Conservation (phyloP, 2,113 vertebrate genomes). For the Anthoscopus minutus region DNA sequence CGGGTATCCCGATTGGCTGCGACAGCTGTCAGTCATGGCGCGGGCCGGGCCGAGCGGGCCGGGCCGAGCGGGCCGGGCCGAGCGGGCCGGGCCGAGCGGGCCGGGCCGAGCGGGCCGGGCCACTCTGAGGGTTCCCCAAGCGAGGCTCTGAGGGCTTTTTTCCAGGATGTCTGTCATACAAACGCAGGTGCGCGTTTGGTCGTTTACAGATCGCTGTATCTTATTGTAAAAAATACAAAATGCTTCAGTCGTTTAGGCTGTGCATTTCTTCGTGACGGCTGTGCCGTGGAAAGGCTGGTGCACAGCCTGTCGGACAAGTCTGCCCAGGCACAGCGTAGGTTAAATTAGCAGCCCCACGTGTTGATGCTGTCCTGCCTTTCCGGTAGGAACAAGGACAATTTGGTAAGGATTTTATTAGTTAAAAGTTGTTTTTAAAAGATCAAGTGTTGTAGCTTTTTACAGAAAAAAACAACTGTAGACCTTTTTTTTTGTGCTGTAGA, state of each 20-base stretch:
- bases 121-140: too few species aligned
- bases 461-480: too few species aligned
- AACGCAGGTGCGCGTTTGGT: neutral
- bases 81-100: too few species aligned
- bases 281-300: neutral
- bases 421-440: neutral
- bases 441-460: neutral
- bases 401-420: neutral
- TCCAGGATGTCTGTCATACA: fast-evolving
- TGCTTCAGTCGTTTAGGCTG: neutral
- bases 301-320: neutral
- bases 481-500: too few species aligned
- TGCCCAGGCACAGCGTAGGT: neutral
- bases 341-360: fast-evolving
- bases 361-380: neutral
- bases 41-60: too few species aligned
- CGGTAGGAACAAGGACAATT: too few species aligned
- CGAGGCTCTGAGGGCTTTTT: fast-evolving
- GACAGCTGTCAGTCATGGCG: neutral
- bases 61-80: too few species aligned
- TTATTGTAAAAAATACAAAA: neutral
- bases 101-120: too few species aligned
- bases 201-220: fast-evolving
- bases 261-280: neutral
- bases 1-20: neutral